These are phyloP conservation scores for Amiota communis DNA, from an alignment of 2,888 invertebrate genomes.

Conservation along the genomic window DNA sequence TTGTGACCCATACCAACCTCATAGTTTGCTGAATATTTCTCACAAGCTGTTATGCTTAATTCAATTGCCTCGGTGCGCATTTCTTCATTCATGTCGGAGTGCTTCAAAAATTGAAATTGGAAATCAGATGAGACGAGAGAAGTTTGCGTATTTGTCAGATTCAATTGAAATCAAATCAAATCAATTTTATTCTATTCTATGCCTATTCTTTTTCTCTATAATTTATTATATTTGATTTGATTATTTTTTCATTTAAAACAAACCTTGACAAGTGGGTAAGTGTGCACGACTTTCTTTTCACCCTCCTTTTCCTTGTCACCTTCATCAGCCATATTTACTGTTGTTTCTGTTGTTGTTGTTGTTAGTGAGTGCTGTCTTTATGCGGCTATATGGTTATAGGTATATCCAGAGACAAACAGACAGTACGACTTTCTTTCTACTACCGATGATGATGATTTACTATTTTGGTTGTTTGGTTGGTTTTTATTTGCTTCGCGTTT, in stretches of 20 bases:
- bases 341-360: background rate
- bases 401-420: constrained; percentile 12
- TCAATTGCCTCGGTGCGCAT: constrained; percentile 93
- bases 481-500: constrained; percentile 20
- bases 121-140: background rate
- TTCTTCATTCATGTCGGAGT: constrained; percentile 95
- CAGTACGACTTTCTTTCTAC: constrained; percentile 6
- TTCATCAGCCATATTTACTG: constrained; percentile 68
- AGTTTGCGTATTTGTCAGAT: too few species aligned
- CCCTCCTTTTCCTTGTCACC: constrained; percentile 65
- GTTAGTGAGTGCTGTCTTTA: constrained; percentile 26
- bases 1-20: constrained; percentile 75
- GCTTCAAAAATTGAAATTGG: constrained; percentile 75
- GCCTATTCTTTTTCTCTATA: too few species aligned
- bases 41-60: constrained; percentile 92
- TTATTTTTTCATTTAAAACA: constrained; percentile 56
- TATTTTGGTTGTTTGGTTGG: background rate
- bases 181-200: too few species aligned
- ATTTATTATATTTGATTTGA: background rate
- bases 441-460: background rate
- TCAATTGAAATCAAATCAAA: too few species aligned
- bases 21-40: constrained; percentile 90
- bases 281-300: constrained; percentile 82
- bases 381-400: constrained; percentile 11
- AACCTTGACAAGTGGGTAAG: constrained; percentile 89